phyloP scores from a whole-genome alignment of 2,113 vertebrate species.

The Myrmecophaga tridactyla region DNA sequence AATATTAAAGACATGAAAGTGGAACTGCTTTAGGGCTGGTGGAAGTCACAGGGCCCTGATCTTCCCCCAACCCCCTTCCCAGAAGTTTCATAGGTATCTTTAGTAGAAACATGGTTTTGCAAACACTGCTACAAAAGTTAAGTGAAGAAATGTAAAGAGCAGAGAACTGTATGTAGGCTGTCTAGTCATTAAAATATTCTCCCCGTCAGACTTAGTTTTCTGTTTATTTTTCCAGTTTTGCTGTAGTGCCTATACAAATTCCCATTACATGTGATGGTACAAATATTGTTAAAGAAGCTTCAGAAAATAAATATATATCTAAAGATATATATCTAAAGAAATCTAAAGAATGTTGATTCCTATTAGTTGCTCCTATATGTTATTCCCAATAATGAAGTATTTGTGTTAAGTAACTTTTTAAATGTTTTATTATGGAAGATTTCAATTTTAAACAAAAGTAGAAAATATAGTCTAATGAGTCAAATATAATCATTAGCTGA shows the following conservation, averaged over 20 bases:
- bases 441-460: not conserved
- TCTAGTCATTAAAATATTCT: constrained; percentile 14
- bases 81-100: not conserved
- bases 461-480: not conserved
- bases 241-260: not conserved
- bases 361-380: not conserved
- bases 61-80: too few species aligned
- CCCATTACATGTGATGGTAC: not conserved
- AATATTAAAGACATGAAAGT: not conserved
- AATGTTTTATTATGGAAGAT: not conserved
- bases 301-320: not conserved
- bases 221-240: not conserved
- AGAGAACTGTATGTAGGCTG: not conserved
- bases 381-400: not conserved
- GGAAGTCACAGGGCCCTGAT: not conserved
- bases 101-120: not conserved
- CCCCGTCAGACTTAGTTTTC: not conserved
- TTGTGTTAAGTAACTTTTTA: not conserved
- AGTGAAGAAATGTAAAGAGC: not conserved
- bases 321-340: too few species aligned
- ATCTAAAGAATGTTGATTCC: not conserved
- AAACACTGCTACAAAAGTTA: not conserved
- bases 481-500: not conserved
- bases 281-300: not conserved
- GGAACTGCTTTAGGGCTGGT: not conserved